A percentile compares a stretch with the other conserved stretches of the same genome.
Conservation (phyloP, 2,888 invertebrate genomes). For the Vandiemenella viatica region DNA sequence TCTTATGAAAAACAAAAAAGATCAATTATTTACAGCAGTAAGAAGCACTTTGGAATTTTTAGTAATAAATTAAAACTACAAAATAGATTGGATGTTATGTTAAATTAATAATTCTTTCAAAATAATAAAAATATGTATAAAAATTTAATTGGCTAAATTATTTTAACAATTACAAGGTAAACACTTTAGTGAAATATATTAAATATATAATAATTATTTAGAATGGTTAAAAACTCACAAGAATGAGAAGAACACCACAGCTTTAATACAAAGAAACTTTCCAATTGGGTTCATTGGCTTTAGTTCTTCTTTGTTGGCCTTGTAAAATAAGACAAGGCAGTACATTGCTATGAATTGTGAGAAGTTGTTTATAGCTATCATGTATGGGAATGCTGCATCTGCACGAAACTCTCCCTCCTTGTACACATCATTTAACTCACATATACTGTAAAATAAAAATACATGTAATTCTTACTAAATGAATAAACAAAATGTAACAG, state of each 20-base stretch:
- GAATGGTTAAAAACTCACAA: too few species aligned
- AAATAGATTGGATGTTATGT: too few species aligned
- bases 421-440: conserved; percentile 70
- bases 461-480: background rate
- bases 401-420: conserved; percentile 82
- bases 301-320: conserved; percentile 71
- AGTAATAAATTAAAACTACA: too few species aligned
- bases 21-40: too few species aligned
- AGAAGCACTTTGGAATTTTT: too few species aligned
- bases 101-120: too few species aligned
- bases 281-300: conserved; percentile 86
- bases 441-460: conserved; percentile 41
- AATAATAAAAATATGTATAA: too few species aligned
- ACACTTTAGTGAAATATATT: too few species aligned
- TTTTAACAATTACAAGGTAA: too few species aligned
- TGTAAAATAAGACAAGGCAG: conserved; percentile 84
- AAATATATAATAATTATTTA: background rate
- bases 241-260: conserved; percentile 94
- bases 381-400: conserved; percentile 76
- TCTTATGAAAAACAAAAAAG: too few species aligned
- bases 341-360: conserved; percentile 96
- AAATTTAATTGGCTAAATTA: too few species aligned
- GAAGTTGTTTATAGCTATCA: conserved; percentile 73
- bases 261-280: conserved; percentile 93
- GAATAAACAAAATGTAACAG: background rate